Evolutionary conservation across 2,113 vertebrate species (phyloP).

Genomic region (Arothron firmamentum): DNA sequence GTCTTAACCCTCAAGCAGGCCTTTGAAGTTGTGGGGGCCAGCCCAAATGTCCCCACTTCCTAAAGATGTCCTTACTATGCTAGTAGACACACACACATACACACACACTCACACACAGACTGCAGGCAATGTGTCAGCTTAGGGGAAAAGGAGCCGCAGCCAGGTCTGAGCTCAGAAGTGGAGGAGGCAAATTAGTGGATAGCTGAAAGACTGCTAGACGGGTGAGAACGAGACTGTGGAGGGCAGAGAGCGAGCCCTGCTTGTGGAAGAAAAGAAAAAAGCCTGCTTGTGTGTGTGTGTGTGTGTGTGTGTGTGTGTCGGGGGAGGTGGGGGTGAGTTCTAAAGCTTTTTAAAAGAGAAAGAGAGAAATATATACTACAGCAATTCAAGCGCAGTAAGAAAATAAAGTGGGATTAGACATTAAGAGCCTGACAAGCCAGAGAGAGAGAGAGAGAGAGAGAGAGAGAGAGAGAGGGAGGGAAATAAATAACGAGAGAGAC

Average conservation of each 20-base stretch:
- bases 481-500: conserved; percentile 13
- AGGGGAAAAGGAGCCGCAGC: conserved; percentile 44
- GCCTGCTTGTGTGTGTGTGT: neutral
- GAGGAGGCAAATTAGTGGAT: conserved; percentile 59
- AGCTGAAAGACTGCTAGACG: conserved; percentile 50
- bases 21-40: no score
- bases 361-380: conserved; percentile 8
- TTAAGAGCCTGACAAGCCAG: conserved; percentile 32
- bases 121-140: conserved; percentile 58
- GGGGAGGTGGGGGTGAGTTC: conserved; percentile 22
- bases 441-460: conserved; percentile 22
- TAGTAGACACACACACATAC: conserved; percentile 12
- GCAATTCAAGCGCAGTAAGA: conserved; percentile 28
- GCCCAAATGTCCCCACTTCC: no score
- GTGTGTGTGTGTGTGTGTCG: conserved; percentile 5
- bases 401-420: conserved; percentile 29
- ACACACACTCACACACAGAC: conserved; percentile 22
- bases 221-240: conserved; percentile 15
- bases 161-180: conserved; percentile 38
- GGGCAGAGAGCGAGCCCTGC: conserved; percentile 14
- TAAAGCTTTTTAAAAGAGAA: conserved; percentile 2
- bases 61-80: conserved; percentile 3
- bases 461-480: conserved; percentile 21
- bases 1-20: no score
- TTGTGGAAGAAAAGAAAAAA: conserved; percentile 10